These are phyloP conservation scores for Gymnopithys bicolor DNA, from an alignment of 2,797 vertebrate species.

Conservation along the genomic window DNA sequence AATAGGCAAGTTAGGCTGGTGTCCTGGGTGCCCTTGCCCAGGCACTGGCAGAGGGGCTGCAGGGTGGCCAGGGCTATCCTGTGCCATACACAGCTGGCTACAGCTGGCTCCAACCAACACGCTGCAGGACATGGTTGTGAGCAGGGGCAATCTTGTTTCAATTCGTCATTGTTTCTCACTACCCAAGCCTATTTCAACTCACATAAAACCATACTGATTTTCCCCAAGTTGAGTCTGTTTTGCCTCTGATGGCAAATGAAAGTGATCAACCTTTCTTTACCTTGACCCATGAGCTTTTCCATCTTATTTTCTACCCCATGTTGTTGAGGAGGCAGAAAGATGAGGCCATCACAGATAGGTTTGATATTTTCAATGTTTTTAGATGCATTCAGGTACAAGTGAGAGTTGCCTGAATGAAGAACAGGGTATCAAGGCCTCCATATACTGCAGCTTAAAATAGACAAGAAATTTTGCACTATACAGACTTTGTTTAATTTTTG, in stretches of 20 bases:
- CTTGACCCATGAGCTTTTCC: neutral
- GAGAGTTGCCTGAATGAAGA: neutral
- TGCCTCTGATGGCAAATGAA: neutral
- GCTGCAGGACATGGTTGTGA: neutral
- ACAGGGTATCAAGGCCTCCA: neutral
- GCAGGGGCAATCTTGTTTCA: neutral
- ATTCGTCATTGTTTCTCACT: neutral
- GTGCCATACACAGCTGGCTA: neutral
- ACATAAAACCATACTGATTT: neutral
- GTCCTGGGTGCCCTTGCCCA: neutral
- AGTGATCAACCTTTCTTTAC: neutral
- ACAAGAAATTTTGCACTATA: neutral
- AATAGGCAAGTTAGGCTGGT: neutral
- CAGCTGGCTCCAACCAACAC: neutral
- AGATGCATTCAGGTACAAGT: neutral
- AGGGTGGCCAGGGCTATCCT: accelerated
- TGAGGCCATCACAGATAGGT: neutral
- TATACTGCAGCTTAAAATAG: neutral
- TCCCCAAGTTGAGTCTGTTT: neutral
- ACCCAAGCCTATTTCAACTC: neutral
- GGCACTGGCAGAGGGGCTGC: neutral
- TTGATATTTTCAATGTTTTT: neutral
- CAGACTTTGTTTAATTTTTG: neutral
- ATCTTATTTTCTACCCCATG: neutral
- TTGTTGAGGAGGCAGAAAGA: neutral